These are phyloP conservation scores for Drosophila ezoana DNA, from an alignment of 2,888 invertebrate species.

Conservation along the genomic window DNA sequence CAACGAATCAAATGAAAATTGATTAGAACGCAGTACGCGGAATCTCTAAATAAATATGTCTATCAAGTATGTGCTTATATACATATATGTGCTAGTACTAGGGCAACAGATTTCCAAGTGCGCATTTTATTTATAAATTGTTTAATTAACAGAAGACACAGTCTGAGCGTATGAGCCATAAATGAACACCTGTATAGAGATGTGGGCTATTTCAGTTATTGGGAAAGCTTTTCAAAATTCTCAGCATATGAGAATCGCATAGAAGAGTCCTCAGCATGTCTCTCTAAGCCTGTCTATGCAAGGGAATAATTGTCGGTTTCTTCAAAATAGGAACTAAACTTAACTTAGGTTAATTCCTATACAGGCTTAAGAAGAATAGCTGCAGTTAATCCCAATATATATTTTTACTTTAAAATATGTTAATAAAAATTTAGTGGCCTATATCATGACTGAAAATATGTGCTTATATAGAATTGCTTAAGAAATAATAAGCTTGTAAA, in stretches of 20 bases:
- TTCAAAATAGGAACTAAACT: too few relatives aligned
- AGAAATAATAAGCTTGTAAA: neutral
- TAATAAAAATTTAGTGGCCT: too few relatives aligned
- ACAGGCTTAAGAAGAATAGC: too few relatives aligned
- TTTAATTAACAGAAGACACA: neutral
- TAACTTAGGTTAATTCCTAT: too few relatives aligned
- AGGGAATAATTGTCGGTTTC: neutral
- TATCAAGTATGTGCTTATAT: neutral
- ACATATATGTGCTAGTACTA: neutral
- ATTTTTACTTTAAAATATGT: too few relatives aligned
- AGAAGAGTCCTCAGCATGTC: too few relatives aligned
- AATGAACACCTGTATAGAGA: conserved; percentile 18
- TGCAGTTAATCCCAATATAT: too few relatives aligned
- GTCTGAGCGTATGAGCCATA: neutral
- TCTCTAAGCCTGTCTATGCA: too few relatives aligned
- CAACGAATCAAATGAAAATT: conserved; percentile 49
- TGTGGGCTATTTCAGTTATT: conserved; percentile 1
- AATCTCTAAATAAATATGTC: conserved; percentile 15
- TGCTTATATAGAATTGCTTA: neutral
- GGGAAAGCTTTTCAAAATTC: neutral
- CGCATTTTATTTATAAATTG: conserved; percentile 12
- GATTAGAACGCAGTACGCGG: conserved; percentile 44
- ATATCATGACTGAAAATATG: too few relatives aligned
- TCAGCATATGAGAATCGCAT: neutral
- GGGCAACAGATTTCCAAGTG: conserved; percentile 2